These are phyloP conservation scores for Rhagoletis zephyria DNA, from an alignment of 1,140 invertebrate genomes.

Conservation along the genomic window DNA sequence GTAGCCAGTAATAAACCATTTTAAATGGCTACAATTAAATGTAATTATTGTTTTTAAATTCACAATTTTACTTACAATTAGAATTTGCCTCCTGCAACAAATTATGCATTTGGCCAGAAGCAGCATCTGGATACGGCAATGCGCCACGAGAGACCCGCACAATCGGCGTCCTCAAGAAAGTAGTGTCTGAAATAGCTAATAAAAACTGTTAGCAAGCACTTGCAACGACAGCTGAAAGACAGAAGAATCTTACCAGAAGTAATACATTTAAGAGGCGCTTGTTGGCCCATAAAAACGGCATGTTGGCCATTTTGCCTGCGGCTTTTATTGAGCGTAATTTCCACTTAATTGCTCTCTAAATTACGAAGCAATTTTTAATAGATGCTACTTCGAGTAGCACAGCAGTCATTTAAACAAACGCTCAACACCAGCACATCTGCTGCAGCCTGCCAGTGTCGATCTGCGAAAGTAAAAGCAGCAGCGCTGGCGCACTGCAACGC, in stretches of 20 bases:
- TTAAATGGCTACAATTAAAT: conserved; percentile 57
- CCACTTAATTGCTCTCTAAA: conserved; percentile 50
- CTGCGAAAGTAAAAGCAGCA: conserved; percentile 37
- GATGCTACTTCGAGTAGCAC: conserved; percentile 10
- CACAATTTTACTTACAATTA: conserved; percentile 19
- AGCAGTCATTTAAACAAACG: conserved; percentile 14
- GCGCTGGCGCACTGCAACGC: not conserved
- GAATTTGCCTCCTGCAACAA: not conserved
- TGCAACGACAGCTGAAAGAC: not conserved
- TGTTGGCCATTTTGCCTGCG: conserved; percentile 45
- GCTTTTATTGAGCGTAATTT: conserved; percentile 52
- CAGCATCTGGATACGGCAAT: not conserved
- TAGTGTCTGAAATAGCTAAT: conserved; percentile 35
- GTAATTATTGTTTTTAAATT: conserved; percentile 56
- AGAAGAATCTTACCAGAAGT: conserved; percentile 9
- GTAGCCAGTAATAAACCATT: conserved; percentile 38
- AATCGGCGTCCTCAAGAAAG: not conserved
- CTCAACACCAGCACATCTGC: not conserved
- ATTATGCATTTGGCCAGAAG: not conserved
- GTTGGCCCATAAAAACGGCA: conserved; percentile 46
- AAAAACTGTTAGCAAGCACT: conserved; percentile 47
- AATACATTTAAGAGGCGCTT: conserved; percentile 50
- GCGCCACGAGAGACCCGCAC: not conserved
- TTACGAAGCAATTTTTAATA: conserved; percentile 52
- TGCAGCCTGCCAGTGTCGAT: not conserved